Evolutionary conservation across 2,888 invertebrate species (phyloP).

Genomic region (Leucania comma): DNA sequence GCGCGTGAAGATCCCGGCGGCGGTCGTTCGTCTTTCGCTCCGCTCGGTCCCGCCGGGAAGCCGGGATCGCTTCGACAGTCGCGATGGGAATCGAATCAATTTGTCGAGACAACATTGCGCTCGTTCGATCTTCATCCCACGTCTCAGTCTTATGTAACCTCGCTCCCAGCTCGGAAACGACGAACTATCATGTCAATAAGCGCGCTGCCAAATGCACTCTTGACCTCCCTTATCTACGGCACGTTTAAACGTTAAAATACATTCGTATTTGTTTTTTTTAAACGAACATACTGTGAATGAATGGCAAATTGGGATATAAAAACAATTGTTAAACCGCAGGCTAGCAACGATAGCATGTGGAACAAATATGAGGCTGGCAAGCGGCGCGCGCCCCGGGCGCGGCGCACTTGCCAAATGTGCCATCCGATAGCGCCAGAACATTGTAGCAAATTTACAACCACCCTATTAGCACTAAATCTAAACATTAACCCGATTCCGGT

Average conservation of each 20-base stretch:
- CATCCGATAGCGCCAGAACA: constrained; percentile 89
- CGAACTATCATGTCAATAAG: constrained; percentile 54
- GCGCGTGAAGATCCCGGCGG: constrained; percentile 49
- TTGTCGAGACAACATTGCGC: constrained; percentile 82
- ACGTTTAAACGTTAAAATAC: constrained; percentile 45
- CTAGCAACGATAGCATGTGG: constrained; percentile 75
- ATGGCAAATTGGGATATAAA: constrained; percentile 72
- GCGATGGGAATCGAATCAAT: constrained; percentile 85
- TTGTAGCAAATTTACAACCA: constrained; percentile 88
- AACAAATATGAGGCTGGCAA: constrained; percentile 86
- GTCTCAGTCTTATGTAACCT: constrained; percentile 73
- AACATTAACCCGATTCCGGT: constrained; percentile 90
- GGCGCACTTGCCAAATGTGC: constrained; percentile 88
- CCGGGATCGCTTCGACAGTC: constrained; percentile 73
- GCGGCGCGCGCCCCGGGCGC: constrained; percentile 76
- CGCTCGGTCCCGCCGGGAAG: constrained; percentile 65
- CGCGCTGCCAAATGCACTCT: constrained; percentile 63
- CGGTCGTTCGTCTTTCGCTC: constrained; percentile 59
- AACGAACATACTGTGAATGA: constrained; percentile 52
- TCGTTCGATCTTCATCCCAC: constrained; percentile 76
- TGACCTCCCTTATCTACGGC: constrained; percentile 69
- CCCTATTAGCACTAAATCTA: constrained; percentile 91
- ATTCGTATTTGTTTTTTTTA: constrained; percentile 47
- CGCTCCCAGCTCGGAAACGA: constrained; percentile 50
- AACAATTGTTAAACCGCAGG: constrained; percentile 84